These are phyloP conservation scores for Acanthisitta chloris DNA, from an alignment of 2,113 vertebrate species.

Conservation along the genomic window DNA sequence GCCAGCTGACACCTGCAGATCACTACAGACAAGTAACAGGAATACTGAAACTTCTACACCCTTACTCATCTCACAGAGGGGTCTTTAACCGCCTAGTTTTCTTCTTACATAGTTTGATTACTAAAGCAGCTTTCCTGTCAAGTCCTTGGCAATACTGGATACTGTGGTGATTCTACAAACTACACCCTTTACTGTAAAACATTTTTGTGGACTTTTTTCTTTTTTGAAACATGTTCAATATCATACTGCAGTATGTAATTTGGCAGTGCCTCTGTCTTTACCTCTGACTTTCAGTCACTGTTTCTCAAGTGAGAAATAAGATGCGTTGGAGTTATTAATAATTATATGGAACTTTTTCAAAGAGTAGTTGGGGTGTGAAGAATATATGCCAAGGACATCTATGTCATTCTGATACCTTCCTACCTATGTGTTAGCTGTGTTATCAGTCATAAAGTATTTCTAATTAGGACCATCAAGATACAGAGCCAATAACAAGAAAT, in stretches of 20 bases:
- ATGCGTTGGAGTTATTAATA: constrained; percentile 17
- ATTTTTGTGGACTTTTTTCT: not conserved
- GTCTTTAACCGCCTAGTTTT: constrained; percentile 10
- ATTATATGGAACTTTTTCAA: not conserved
- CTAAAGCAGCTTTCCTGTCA: constrained; percentile 4
- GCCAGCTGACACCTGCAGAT: constrained; percentile 1
- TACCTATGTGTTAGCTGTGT: not conserved
- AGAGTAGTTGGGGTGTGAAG: not conserved
- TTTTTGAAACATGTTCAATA: not conserved
- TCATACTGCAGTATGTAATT: not conserved
- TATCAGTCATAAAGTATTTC: not conserved
- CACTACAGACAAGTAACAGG: not conserved
- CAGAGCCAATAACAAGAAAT: not conserved
- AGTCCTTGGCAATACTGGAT: not conserved
- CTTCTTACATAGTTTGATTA: not conserved
- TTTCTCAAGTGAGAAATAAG: constrained; percentile 29
- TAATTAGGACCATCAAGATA: not conserved
- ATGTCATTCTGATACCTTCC: not conserved
- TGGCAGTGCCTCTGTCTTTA: not conserved
- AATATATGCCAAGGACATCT: not conserved
- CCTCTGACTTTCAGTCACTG: not conserved
- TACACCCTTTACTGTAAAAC: not conserved
- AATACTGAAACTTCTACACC: not conserved
- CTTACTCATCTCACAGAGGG: constrained; percentile 5
- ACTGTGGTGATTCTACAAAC: not conserved